phyloP scores from a whole-genome alignment of 1,140 invertebrate genomes.

The Galleria mellonella region DNA sequence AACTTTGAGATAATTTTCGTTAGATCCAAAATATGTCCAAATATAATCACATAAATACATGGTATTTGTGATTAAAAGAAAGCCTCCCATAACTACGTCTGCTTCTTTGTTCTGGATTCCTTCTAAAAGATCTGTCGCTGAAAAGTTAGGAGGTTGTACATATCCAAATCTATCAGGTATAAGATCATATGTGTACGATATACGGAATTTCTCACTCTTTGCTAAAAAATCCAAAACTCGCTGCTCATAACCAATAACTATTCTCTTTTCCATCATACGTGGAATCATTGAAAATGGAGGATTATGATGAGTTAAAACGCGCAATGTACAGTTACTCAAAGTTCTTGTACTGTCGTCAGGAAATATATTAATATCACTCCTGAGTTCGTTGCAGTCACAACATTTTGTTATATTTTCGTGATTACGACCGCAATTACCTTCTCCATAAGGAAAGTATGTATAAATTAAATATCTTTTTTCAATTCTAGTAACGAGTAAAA shows the following conservation, averaged over 20 bases:
- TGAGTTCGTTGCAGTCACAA: background rate
- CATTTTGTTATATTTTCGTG: background rate
- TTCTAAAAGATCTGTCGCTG: background rate
- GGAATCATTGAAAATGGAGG: background rate
- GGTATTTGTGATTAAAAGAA: background rate
- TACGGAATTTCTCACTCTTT: background rate
- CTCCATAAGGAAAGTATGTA: background rate
- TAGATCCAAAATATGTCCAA: conserved; percentile 3
- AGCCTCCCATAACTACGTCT: background rate
- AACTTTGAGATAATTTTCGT: background rate
- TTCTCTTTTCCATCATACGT: background rate
- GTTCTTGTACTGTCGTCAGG: background rate
- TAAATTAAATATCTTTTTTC: background rate
- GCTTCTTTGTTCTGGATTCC: background rate
- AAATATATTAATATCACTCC: background rate
- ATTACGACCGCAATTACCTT: background rate
- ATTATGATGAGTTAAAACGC: background rate
- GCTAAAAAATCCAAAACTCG: background rate
- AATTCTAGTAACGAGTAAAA: background rate
- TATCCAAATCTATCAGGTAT: background rate
- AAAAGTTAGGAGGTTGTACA: background rate
- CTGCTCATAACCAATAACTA: background rate
- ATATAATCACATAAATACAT: background rate
- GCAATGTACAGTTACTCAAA: background rate
- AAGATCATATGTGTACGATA: background rate